A percentile compares a stretch with the other conserved stretches of the same genome.
These are phyloP conservation scores for Acrobasis repandana DNA, from an alignment of 2,888 invertebrate species.

Conservation along the genomic window DNA sequence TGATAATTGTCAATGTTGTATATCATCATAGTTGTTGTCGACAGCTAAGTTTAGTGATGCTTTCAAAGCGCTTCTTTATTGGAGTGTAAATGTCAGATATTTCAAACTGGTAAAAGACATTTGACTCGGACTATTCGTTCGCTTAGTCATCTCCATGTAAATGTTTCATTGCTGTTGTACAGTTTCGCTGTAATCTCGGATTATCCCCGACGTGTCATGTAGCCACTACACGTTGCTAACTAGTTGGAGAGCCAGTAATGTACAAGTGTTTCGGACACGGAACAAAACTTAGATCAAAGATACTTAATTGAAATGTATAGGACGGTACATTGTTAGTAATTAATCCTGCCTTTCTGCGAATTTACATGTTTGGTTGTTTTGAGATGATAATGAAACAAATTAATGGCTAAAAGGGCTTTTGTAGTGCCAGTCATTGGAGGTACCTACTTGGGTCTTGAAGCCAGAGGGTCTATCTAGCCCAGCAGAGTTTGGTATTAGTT, in stretches of 20 bases:
- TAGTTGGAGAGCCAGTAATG: slow-evolving; percentile 65
- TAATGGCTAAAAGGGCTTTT: not conserved
- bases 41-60: too few species aligned
- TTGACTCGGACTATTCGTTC: too few species aligned
- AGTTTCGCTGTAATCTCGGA: slow-evolving; percentile 67
- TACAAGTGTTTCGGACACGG: slow-evolving; percentile 47
- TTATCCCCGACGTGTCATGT: slow-evolving; percentile 67
- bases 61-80: too few species aligned
- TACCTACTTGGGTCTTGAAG: too few species aligned
- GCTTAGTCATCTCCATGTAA: slow-evolving; percentile 1
- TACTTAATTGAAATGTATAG: slow-evolving; percentile 19
- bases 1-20: too few species aligned
- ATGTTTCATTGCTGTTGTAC: slow-evolving; percentile 43
- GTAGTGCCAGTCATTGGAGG: not conserved
- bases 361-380: not conserved
- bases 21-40: too few species aligned
- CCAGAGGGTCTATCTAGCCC: too few species aligned
- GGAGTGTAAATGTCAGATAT: too few species aligned
- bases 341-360: slow-evolving; percentile 13
- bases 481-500: too few species aligned
- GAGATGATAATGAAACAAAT: not conserved
- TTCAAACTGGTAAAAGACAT: too few species aligned
- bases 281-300: slow-evolving; percentile 42
- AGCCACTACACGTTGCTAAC: slow-evolving; percentile 61
- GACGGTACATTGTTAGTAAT: slow-evolving; percentile 18